These are phyloP conservation scores for Drosophila aff. DNA, from an alignment of 1,140 invertebrate genomes.

Conservation along the genomic window DNA sequence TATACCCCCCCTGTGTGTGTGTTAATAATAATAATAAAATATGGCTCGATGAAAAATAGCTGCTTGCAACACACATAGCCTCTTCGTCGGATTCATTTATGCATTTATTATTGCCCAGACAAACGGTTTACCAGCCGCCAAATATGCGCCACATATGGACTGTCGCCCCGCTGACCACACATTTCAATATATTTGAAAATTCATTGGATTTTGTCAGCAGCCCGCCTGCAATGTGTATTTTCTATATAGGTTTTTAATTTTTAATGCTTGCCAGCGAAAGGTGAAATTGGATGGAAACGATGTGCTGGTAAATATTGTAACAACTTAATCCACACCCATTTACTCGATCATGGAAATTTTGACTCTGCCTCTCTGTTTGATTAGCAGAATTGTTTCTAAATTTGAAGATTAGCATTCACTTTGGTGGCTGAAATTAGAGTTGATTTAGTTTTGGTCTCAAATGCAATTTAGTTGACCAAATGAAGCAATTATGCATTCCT, in stretches of 20 bases:
- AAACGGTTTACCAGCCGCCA: conserved; percentile 44
- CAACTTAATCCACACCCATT: conserved; percentile 12
- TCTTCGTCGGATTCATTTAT: conserved; percentile 48
- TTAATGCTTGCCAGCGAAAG: conserved; percentile 39
- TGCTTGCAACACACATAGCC: conserved; percentile 1
- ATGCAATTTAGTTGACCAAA: conserved; percentile 13
- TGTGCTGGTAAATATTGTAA: neutral
- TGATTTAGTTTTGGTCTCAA: neutral
- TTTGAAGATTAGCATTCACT: conserved; percentile 13
- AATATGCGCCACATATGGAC: conserved; percentile 2
- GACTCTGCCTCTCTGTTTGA: conserved; percentile 17
- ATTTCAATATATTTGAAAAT: conserved; percentile 69
- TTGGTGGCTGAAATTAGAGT: neutral
- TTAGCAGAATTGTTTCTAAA: conserved; percentile 31
- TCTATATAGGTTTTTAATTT: conserved; percentile 46
- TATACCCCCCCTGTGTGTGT: neutral
- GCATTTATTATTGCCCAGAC: conserved; percentile 53
- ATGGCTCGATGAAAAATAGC: conserved; percentile 33
- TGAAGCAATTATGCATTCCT: conserved; percentile 45
- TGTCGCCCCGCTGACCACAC: conserved; percentile 11
- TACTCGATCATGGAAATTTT: conserved; percentile 22
- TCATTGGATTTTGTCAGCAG: conserved; percentile 54
- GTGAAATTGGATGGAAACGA: conserved; percentile 19
- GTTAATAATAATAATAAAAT: conserved; percentile 1
- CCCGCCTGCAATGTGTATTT: neutral